Conservation (phyloP, 2,113 vertebrate genomes). For the Proteles cristata region DNA sequence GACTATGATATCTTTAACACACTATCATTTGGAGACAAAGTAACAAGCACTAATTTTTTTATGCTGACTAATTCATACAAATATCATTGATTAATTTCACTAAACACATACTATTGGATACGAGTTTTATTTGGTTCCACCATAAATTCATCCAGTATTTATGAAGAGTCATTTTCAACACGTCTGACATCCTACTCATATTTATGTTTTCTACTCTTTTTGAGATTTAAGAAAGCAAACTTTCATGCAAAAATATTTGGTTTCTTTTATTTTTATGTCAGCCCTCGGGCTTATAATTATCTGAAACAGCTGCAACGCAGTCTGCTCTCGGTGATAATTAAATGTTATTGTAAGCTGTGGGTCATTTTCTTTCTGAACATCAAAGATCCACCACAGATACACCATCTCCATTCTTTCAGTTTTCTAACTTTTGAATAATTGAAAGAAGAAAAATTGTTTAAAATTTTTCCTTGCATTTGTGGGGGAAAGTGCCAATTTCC, state of each 20-base stretch:
- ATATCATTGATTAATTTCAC: conserved; percentile 11
- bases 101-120: background rate
- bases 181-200: background rate
- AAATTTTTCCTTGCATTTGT: background rate
- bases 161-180: background rate
- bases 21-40: background rate
- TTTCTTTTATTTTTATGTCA: conserved; percentile 12
- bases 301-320: background rate
- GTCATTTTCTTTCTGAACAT: background rate
- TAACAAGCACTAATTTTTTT: background rate
- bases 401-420: background rate
- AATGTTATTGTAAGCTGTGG: background rate
- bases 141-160: background rate
- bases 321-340: background rate
- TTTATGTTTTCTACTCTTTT: background rate
- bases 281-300: background rate
- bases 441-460: background rate
- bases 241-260: background rate
- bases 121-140: background rate
- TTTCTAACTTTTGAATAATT: background rate
- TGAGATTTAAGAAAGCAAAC: background rate
- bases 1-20: background rate
- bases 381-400: background rate
- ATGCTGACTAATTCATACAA: background rate
- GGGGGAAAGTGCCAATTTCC: background rate